These are phyloP conservation scores for Epiblema foenella DNA, from an alignment of 2,888 invertebrate species.

Conservation along the genomic window DNA sequence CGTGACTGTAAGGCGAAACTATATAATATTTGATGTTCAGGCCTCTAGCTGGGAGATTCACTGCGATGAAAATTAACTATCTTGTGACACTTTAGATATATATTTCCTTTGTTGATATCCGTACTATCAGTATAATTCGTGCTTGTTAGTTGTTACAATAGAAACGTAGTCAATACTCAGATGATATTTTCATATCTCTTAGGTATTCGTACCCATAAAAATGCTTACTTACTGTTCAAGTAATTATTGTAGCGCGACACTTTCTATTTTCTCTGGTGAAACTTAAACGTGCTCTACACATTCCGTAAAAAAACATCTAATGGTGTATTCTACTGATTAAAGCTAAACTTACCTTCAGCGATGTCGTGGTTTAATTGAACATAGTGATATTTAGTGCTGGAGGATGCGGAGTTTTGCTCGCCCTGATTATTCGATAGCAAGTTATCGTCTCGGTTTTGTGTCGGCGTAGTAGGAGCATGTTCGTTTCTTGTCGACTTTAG, in stretches of 20 bases:
- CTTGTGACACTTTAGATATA: neutral
- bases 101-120: too few species aligned
- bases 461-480: conserved; percentile 53
- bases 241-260: neutral
- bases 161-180: too few species aligned
- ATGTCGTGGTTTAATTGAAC: conserved; percentile 44
- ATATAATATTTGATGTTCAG: conserved; percentile 23
- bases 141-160: neutral
- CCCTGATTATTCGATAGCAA: conserved; percentile 52
- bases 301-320: neutral
- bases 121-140: neutral
- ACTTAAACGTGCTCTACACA: neutral
- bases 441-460: conserved; percentile 55
- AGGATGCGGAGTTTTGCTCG: conserved; percentile 51
- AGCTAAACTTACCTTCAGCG: conserved; percentile 48
- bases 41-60: conserved; percentile 1
- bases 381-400: conserved; percentile 51
- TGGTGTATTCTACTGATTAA: neutral
- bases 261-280: neutral
- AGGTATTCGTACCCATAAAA: neutral
- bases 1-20: conserved; percentile 39
- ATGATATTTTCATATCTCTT: too few species aligned
- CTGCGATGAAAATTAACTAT: neutral
- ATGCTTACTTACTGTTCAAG: neutral
- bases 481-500: conserved; percentile 49